Conservation (phyloP, 2,888 invertebrate species). For the Parthenolecanium corni region DNA sequence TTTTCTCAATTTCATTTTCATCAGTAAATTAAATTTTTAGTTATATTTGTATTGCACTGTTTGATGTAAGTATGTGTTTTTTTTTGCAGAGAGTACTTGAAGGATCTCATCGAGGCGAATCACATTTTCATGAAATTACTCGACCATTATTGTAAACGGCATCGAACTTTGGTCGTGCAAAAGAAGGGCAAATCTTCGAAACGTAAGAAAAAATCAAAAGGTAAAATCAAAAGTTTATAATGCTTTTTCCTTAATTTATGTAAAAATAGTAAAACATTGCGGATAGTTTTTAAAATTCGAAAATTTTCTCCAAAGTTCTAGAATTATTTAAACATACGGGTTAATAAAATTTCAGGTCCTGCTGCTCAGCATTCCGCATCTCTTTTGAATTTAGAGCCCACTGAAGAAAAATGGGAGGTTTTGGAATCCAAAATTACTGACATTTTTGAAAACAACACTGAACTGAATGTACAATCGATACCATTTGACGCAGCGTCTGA, state of each 20-base stretch:
- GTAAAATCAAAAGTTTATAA: constrained; percentile 3
- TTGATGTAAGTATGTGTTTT: too few species aligned
- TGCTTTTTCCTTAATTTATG: background rate
- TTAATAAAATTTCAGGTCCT: too few species aligned
- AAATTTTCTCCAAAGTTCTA: too few species aligned
- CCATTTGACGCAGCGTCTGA: constrained; percentile 83
- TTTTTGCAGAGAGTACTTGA: constrained; percentile 56
- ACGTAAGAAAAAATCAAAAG: constrained; percentile 44
- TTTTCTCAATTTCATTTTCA: constrained; percentile 16
- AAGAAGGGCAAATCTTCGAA: constrained; percentile 43
- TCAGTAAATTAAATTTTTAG: too few species aligned
- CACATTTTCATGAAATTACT: constrained; percentile 87
- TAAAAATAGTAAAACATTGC: background rate
- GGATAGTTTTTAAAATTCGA: too few species aligned
- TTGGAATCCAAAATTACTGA: constrained; percentile 50
- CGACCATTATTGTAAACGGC: constrained; percentile 48
- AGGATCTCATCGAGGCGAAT: constrained; percentile 77
- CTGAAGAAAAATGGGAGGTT: constrained; percentile 54
- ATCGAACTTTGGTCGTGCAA: constrained; percentile 56
- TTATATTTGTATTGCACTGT: too few species aligned
- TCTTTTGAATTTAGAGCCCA: background rate
- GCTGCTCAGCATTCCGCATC: background rate
- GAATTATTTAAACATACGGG: too few species aligned
- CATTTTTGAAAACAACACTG: constrained; percentile 44
- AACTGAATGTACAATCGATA: constrained; percentile 47